Percentiles rank a stretch among this genome's conserved stretches.
Conservation (phyloP, 2,888 invertebrate genomes). For the Druceiella hillmani region DNA sequence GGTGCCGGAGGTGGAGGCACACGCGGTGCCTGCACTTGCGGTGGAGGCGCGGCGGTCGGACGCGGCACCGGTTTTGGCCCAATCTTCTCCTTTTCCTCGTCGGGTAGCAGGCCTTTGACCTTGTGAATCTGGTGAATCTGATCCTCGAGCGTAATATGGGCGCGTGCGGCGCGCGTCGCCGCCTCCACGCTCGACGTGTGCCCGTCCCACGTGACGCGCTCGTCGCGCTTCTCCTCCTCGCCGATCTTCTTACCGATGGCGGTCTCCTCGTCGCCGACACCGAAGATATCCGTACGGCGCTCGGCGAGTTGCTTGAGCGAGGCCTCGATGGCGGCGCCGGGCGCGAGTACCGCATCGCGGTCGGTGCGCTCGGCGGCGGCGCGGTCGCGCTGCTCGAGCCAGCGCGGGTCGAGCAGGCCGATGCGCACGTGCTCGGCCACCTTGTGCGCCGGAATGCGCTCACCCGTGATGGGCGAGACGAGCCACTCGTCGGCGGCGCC, state of each 20-base stretch:
- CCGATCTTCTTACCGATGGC: constrained; percentile 98
- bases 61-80: constrained; percentile 75
- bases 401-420: constrained; percentile 91
- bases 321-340: constrained; percentile 89
- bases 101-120: constrained; percentile 88
- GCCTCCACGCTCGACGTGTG: constrained; percentile 96
- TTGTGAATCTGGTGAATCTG: constrained; percentile 98
- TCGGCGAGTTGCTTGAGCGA: constrained; percentile 95
- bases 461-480: constrained; percentile 97
- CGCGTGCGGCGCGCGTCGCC: constrained; percentile 87
- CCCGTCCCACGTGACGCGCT: constrained; percentile 96
- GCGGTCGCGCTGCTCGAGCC: constrained; percentile 96
- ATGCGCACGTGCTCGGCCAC: constrained; percentile 98
- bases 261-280: constrained; percentile 97
- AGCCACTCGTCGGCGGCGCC: constrained; percentile 71
- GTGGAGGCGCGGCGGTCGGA: constrained; percentile 3
- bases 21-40: constrained; percentile 21
- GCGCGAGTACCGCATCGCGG: constrained; percentile 56
- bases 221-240: constrained; percentile 83
- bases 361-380: constrained; percentile 90
- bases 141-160: constrained; percentile 93
- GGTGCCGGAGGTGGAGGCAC: constrained; percentile 29
- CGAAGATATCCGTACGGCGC: constrained; percentile 99
- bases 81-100: constrained; percentile 96
- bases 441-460: constrained; percentile 94